Conservation (phyloP, 2,888 invertebrate genomes). For the Arenicola marina region DNA sequence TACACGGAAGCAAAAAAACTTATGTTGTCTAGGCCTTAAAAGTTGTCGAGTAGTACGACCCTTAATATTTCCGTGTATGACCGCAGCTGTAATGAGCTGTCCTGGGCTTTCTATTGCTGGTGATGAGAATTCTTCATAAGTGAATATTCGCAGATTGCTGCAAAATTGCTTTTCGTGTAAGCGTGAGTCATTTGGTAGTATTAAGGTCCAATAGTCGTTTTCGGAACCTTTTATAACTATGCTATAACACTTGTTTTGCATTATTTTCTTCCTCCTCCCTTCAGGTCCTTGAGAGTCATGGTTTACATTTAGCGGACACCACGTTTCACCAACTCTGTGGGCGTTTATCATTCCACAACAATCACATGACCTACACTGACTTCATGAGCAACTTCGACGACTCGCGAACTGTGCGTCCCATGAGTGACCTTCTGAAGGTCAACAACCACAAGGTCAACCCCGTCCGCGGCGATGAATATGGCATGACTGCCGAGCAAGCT, state of each 20-base stretch:
- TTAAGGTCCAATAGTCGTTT: too few species aligned
- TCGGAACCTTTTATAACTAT: background rate
- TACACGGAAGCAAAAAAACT: too few species aligned
- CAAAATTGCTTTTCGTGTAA: too few species aligned
- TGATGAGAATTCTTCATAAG: too few species aligned
- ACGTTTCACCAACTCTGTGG: conserved; percentile 49
- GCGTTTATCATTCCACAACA: conserved; percentile 42
- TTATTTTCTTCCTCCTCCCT: background rate
- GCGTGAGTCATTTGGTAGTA: too few species aligned
- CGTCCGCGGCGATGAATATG: conserved; percentile 53
- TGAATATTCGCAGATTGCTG: too few species aligned
- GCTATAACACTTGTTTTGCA: background rate
- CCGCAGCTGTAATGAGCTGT: too few species aligned
- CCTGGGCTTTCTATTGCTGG: too few species aligned
- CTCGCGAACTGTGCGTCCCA: conserved; percentile 38
- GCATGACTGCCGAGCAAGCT: conserved; percentile 50
- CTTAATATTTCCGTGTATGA: too few species aligned
- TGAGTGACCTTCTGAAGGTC: conserved; percentile 39
- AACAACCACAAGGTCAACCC: conserved; percentile 55
- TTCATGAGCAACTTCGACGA: conserved; percentile 53
- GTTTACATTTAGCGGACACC: conserved; percentile 49
- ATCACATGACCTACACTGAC: conserved; percentile 51
- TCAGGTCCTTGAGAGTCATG: conserved; percentile 47
- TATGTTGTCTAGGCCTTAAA: too few species aligned
- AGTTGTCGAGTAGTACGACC: too few species aligned